Conservation (phyloP, 2,888 invertebrate species). For the Cotesia congregata region DNA sequence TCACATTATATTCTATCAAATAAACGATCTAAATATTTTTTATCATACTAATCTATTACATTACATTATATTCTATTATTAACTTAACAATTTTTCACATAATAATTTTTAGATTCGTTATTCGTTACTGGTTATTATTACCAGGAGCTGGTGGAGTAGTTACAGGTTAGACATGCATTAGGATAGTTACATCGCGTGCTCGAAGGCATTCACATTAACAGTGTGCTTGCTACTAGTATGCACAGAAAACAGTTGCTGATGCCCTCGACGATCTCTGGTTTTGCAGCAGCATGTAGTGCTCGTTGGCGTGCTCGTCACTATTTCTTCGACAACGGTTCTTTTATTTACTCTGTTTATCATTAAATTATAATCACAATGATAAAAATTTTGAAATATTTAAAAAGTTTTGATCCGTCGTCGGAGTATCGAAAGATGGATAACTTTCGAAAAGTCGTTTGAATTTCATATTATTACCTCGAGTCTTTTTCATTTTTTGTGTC, state of each 20-base stretch:
- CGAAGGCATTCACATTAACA: slow-evolving; percentile 24
- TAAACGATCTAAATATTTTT: no score
- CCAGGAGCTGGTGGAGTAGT: slow-evolving; percentile 11
- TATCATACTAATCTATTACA: no score
- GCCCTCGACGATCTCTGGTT: background rate
- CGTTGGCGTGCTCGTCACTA: background rate
- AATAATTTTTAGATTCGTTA: background rate
- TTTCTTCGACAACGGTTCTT: background rate
- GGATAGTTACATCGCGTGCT: slow-evolving; percentile 34
- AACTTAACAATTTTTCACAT: background rate
- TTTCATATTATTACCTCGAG: background rate
- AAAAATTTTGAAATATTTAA: background rate
- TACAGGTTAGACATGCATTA: background rate
- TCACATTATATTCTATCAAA: no score
- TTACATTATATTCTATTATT: background rate
- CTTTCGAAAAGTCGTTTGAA: background rate
- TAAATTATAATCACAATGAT: background rate
- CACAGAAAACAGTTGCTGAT: background rate
- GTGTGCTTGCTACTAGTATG: no score
- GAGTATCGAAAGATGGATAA: background rate
- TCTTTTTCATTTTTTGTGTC: background rate
- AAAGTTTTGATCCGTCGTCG: background rate
- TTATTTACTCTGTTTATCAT: background rate
- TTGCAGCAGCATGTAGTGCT: no score
- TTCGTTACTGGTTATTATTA: slow-evolving; percentile 1